Base-by-base conservation (phyloP, 2,888 invertebrate species). In the Ennomos fuscantarius region DNA sequence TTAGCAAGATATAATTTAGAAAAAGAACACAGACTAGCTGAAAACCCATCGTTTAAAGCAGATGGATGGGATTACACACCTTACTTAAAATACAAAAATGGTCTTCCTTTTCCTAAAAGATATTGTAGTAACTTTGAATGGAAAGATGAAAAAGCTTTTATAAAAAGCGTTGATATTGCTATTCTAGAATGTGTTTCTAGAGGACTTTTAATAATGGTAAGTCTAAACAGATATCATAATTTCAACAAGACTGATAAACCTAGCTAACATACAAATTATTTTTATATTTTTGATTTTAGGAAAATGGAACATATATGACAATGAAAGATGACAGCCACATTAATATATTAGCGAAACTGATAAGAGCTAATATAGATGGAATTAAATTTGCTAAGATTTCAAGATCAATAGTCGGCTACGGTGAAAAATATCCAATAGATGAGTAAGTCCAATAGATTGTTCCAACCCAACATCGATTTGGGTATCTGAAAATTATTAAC, bases 181-280 rank as follows among this genome's bases (percentile, higher is more conserved):
- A 84, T 92, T 10, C 83, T 73, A 45, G 91, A 91, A 68, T 87
- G 83, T 53, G 82, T 89, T 65, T 72, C 81, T 1, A 82, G 90
- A 66, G 84, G 86, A 63, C 63, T 89, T 1, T 78, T 91, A 53
- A 73, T 86, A 15, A 83, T 87, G 86, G 91, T 91, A 69, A 70
- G 79, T 64, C 24, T 6, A 6, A 24, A 24, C 24, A 6, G 24
- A 24, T 24, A 24, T 24, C 6, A 6, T 6, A 24, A 24, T 24
- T 24, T 6, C 24, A 24, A 2, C 3, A 2, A 2, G 1, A 24
- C 2, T 6, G 24, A 6, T 24, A 3, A 24, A 10, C 5, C 8
- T 9, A 37, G 10, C 24, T 9, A 45, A 35, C 33, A 13, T 45
- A 13, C 9, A 11, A 2, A 2, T 10, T 8, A 24, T 34, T 9